Base-by-base conservation (phyloP, 2,113 vertebrate species). In the Notiomystis cincta region DNA sequence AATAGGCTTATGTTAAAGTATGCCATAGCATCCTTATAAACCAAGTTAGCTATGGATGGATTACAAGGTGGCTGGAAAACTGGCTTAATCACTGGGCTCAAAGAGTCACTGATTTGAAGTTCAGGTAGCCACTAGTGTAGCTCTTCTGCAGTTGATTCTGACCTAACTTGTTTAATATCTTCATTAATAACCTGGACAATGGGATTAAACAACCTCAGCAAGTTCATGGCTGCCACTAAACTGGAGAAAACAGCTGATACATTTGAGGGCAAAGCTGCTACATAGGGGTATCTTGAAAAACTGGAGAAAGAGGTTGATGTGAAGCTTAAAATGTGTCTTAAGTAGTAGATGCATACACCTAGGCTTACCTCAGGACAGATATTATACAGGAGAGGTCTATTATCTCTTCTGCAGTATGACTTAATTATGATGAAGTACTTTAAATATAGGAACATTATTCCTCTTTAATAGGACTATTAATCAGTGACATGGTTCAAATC, bases 341-440 rank as follows among this genome's bases (percentile, higher is more conserved):
- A 57, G 24, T 53, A 30, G 25, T 15, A 61, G 31, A 24, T 69
- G 9, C 24, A 23, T 53, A 65, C 35, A 53, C 8, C 11, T 13
- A 57, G 35, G 23, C n/a, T 80, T 79, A 72, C 24, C 28, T 82
- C 37, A 65, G 23, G 31, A 50, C 65, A 87, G 19, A 50, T 84
- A 27, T 45, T 75, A 51, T 65, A 47, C 31, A 44, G 56, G 31
- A 87, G 77, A 65, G 30, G 14, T 72, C n/a, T 94, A 8, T 61
- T 69, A n/a, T 19, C 45, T 90, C 1, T 83, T 95, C 60, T 92
- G 30, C 38, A 75, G 5, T 60, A 35, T 58, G 58, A 83, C 53
- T 93, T 92, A 77, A 94, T 81, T 72, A 77, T 90, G 89, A 87
- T 92, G 28, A 89, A 77, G 44, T 66, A 54, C 35, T 83, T 58